Evolutionary conservation across 2,888 invertebrate genomes (phyloP), one percentile per base, ranked within the genome.

Genomic region (Oscheius onirici): DNA sequence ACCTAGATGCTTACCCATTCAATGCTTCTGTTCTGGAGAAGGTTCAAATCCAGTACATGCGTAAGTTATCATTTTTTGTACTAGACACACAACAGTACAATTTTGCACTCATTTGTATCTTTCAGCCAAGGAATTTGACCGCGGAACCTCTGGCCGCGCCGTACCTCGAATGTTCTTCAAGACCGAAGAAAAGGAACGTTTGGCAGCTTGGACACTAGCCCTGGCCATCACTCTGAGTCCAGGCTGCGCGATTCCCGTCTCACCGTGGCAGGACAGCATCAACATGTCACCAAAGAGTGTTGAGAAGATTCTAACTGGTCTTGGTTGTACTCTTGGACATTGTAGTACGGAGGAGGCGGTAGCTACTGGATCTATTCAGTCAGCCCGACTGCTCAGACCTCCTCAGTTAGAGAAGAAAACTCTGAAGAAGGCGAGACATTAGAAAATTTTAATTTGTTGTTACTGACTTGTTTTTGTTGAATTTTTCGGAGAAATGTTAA

Each of bases 171-270:
- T 79, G 13, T 65, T 70, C 3, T 52, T 79, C n/a, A 72, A 55
- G 20, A 43, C 66, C 3, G 66, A 76, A 1, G 72, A 77, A 17
- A 77, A 75, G 60, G 76, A 79, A 44, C 63, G 77, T 13, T 69
- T 81, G 49, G 51, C 76, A n/a, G 77, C 80, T 1, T 66, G 77
- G 51, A 69, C 79, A 8, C 69, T 81, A 5, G 80, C 80, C 1
- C 54, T 79, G 1, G 72, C 77, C 20, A 52, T 81, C 28, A 57
- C 63, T 22, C 10, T 72, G 28, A 72, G 71, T 26, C 52, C 52
- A 3, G 54, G 44, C 20, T 43, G 28, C n/a, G 26, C 63, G 2
- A 28, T 70, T 22, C 70, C 70, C 13, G 26, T 70, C 17, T 66
- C 46, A 17, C 57, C 66, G 8, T 71, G 71, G 71, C 65, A 66